Evolutionary conservation across 1,140 invertebrate genomes (phyloP), one percentile per base, ranked within the genome.

Genomic region (Lutraria rhynchaena): DNA sequence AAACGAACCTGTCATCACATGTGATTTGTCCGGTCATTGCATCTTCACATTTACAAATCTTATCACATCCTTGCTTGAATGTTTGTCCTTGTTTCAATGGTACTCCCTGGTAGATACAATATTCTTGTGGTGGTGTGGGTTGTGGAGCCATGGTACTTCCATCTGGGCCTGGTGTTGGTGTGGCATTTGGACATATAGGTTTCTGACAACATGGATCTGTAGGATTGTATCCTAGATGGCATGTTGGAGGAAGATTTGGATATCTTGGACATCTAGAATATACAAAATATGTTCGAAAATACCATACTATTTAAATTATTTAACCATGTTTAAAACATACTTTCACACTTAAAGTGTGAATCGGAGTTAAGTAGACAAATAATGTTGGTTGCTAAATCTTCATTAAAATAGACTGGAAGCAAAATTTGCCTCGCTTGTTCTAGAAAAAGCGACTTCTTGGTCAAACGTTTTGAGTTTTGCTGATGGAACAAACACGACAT

Each of bases 31-130:
- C 86, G 35, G 83, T 84, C 53, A 78, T 80, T 11, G 85, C 87
- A 78, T 88, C 85, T 41, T 88, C 85, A 87, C 89, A 90, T 44
- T 83, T 80, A 61, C 87, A 90, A 13, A 80, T 75, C 76, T 87
- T 84, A 35, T 87, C 85, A 82, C 89, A 90, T 33, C 89, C 89
- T 67, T 85, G 82, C 22, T 85, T 82, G 81, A 87, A 88, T 27
- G 84, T 82, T 78, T 89, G 86, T 0, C 86, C 89, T 69, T 90
- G 86, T 44, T 74, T 67, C 63, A 86, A 87, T 29, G 84, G 74
- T 5, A 83, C 71, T 24, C 85, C 83, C 33, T 88, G 85, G 71
- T 89, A 90, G 15, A 90, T 76, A 70, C 89, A 90, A 78, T 87
- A 85, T 29, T 87, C 84, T 85, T 77, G 35, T 13, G 70, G 58